phyloP scores from a whole-genome alignment of 1,140 invertebrate genomes.

The Tetramorium simillimum region DNA sequence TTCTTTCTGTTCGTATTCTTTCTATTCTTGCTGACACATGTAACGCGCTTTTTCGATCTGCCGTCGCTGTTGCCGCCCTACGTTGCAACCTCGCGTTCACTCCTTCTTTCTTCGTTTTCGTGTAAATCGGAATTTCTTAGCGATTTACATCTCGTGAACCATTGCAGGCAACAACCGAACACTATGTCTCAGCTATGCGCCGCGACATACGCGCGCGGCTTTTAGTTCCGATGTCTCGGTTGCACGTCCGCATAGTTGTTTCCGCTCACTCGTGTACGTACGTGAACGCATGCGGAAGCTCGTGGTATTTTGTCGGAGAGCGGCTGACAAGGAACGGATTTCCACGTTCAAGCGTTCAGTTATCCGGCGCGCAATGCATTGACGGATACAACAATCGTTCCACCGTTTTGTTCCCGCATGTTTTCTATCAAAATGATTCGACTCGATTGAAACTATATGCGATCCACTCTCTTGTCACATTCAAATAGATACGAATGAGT shows the following conservation, averaged over 20 bases:
- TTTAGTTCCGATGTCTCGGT: neutral
- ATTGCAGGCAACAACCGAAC: neutral
- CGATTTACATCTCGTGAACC: conserved; percentile 41
- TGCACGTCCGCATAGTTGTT: conserved; percentile 6
- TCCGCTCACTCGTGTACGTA: neutral
- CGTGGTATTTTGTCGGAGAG: conserved; percentile 15
- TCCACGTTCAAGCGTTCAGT: conserved; percentile 18
- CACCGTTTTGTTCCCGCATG: neutral
- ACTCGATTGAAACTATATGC: neutral
- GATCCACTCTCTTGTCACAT: neutral
- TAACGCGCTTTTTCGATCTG: neutral
- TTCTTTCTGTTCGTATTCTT: neutral
- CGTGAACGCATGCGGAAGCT: neutral
- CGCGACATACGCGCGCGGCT: neutral
- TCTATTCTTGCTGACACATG: neutral
- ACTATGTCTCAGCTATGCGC: conserved; percentile 27
- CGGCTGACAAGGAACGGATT: conserved; percentile 6
- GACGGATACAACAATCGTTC: neutral
- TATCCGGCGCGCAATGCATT: neutral
- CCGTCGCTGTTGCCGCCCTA: neutral
- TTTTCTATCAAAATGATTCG: neutral
- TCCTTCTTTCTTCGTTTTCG: neutral
- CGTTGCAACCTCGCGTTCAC: neutral
- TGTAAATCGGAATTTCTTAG: conserved; percentile 53
- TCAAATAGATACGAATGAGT: neutral